Conservation (phyloP, 1,140 invertebrate species). For the Monomorium pharaonis region DNA sequence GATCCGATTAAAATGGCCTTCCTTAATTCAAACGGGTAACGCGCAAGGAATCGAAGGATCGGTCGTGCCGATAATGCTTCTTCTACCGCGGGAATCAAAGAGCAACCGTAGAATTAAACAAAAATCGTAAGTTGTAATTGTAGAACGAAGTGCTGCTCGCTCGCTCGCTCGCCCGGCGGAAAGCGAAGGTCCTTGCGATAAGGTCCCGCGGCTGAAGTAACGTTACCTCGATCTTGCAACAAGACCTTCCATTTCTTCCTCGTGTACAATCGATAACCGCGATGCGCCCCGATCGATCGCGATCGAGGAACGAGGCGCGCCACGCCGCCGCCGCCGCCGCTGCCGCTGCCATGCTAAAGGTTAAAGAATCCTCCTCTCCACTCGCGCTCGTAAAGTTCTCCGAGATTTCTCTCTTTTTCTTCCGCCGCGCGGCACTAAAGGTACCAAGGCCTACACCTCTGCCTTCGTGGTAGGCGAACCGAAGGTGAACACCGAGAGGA, state of each 20-base stretch:
- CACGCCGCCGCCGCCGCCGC: slow-evolving; percentile 12
- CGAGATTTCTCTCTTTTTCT: slow-evolving; percentile 24
- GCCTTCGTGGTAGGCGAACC: slow-evolving; percentile 43
- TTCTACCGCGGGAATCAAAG: background rate
- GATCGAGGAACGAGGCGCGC: slow-evolving; percentile 65
- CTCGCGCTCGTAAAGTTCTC: slow-evolving; percentile 66
- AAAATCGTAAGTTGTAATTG: slow-evolving; percentile 27
- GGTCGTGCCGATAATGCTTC: background rate
- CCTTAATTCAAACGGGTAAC: background rate
- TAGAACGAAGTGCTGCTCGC: background rate
- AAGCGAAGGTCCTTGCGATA: background rate
- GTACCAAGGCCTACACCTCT: slow-evolving; percentile 29
- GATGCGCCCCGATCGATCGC: slow-evolving; percentile 68
- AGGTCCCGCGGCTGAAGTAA: slow-evolving; percentile 21
- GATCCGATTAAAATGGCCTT: background rate
- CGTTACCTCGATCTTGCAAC: slow-evolving; percentile 46
- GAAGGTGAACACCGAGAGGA: slow-evolving; percentile 20
- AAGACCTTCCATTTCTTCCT: slow-evolving; percentile 39
- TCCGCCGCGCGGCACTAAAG: slow-evolving; percentile 16
- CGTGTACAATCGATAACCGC: slow-evolving; percentile 48
- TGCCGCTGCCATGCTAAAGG: slow-evolving; percentile 59
- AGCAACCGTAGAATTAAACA: background rate
- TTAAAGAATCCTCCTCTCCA: slow-evolving; percentile 68
- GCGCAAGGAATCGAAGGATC: background rate
- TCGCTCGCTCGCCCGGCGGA: background rate